Base-by-base conservation (phyloP, 1,140 invertebrate genomes). In the Lysiphlebus fabarum region DNA sequence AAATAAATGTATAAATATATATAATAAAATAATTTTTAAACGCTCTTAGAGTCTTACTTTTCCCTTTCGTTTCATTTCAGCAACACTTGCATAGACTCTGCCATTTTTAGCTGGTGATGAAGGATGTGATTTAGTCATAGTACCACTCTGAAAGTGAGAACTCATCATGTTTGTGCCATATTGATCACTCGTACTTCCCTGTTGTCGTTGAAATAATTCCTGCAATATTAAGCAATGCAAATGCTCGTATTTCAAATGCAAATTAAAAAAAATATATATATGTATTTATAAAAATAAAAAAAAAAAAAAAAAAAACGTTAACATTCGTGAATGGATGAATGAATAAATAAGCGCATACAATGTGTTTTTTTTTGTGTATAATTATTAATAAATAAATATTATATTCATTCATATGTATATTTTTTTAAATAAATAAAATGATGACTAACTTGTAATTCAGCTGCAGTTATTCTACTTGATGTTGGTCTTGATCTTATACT, bases 1-100 rank as follows among this genome's bases (percentile, higher is more conserved):
- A 14, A 7, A 57, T n/a, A n/a, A n/a, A n/a, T n/a, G n/a, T n/a
- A n/a, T n/a, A n/a, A 48, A 50, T 42, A 58, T 51, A 54, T 26
- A n/a, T 14, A 49, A 54, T 12, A 9, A 42, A 54, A 54, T 12
- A 45, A 10, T 10, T 43, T 34, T 57, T 50, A 34, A 58, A 58
- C 56, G 45, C 41, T 58, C 41, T 51, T 43, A 50, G 56, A 59
- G 44, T 61, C 78, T 82, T 83, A 88, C 89, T 84, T 90, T 90
- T 67, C 82, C 85, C 75, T 86, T 85, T 64, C 83, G 84, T 78
- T 96, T 96, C 93, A 96, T 96, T 77, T 96, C 93, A 0, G 93
- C 91, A 50, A 96, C 93, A 74, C 93, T 96, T 45, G 92, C 90
- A 78, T 96, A 96, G 33, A 96, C 93, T 67, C 88, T 82, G 51